Base-by-base conservation (phyloP, 37 sponge, comb jelly and placozoan species). In the Haliclona indistincta region DNA sequence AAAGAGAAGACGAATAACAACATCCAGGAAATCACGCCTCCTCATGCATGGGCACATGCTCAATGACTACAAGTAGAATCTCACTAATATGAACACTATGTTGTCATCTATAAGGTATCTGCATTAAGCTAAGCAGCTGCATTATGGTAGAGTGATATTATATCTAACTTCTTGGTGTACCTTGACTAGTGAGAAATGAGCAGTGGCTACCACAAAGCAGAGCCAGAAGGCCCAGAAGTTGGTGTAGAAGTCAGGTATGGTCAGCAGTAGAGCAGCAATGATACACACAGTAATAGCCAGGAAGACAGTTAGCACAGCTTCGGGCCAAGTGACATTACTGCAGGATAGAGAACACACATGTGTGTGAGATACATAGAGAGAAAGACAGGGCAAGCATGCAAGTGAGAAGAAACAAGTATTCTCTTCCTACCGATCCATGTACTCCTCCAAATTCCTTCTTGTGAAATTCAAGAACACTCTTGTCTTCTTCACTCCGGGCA, bases 181-280 rank as follows among this genome's bases (percentile, higher is more conserved):
- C 88, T 93, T 93, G 41, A 93, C 77, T 35, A 93, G 84, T 25
- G 88, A 93, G 79, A 93, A 93, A 43, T 86, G 85, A 30, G 88
- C 78, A 39, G 85, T 81, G 71, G 78, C 79, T 26, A 84, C 77
- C 51, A 93, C 85, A 38, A 73, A 83, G 68, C 93, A 93, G 62
- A 93, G 69, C 78, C 72, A 68, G 56, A 87, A 84, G 34, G 61
- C 70, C 68, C 81, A 77, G 36, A 87, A 77, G 43, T 64, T 75
- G 32, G 71, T 81, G 78, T 84, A 93, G 77, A 84, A 80, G 55
- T 81, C 69, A 38, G 82, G 40, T n/a, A 74, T 37, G 36, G 63
- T 55, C 43, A 93, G 82, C 38, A 84, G 77, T 4, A 79, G 52
- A 2, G 73, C 81, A 19, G 75, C 70, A 30, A 93, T 74, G 15